Evolutionary conservation across 2,113 vertebrate species (phyloP), one percentile per base, ranked within the genome.

Genomic region (Isichthys henryi): DNA sequence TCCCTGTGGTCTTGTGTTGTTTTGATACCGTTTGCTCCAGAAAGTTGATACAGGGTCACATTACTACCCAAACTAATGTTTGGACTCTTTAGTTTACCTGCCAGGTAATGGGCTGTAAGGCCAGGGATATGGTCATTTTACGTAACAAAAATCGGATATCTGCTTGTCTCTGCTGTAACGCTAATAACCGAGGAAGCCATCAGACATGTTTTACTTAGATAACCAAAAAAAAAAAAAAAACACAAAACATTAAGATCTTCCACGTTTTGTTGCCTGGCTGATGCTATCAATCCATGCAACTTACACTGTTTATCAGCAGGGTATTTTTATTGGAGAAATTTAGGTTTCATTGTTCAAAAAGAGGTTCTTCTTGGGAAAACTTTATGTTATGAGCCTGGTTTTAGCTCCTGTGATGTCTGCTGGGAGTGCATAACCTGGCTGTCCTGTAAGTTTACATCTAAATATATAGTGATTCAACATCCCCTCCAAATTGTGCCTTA

Each of bases 1-100:
- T 49, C 84, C 35, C 39, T 89, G 88, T 56, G 23, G 15, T 62
- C 23, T 27, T 3, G 3, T 66, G n/a, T 43, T 90, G 87, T 86
- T 88, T 86, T 86, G 56, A 88, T 52, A 86, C 88, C 50, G 58
- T 89, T 90, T 86, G n/a, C 80, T 86, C 50, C n/a, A 88, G 86
- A 90, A 80, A 77, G 62, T 66, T 43, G 39, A 46, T 43, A 43
- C 39, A 10, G 80, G 48, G 31, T 74, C 35, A 45, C 74, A 56
- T 82, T 50, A 85, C 56, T 13, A 35, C 53, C 35, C 35, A 39
- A 50, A 88, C 53, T 43, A 31, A 43, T 8, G 83, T 50, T 27
- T 31, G 52, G 39, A 27, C 23, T 35, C 17, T 35, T 74, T 74
- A 45, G 4, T 66, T 86, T 74, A 86, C 84, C 46, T 31, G 48